Conservation (phyloP, 92 coral and sea anemone genomes). For the Virgularia gustaviana region DNA sequence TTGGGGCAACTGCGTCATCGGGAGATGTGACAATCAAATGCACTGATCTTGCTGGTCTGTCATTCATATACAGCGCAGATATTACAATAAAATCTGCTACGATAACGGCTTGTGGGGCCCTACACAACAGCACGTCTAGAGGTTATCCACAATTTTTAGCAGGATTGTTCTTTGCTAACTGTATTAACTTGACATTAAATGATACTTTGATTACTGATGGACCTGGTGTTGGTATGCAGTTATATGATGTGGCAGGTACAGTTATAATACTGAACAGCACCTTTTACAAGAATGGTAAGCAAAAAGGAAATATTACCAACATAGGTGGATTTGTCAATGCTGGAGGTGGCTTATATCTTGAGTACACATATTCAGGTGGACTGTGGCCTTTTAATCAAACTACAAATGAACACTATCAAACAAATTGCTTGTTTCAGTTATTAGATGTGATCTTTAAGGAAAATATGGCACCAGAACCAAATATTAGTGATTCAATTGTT, state of each 20-base stretch:
- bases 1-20: constrained; percentile 41
- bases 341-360: constrained; percentile 77
- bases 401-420: constrained; percentile 52
- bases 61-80: constrained; percentile 55
- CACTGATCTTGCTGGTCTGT: constrained; percentile 47
- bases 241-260: constrained; percentile 54
- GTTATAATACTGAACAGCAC: constrained; percentile 49
- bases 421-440: constrained; percentile 38
- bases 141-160: constrained; percentile 50
- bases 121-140: constrained; percentile 60
- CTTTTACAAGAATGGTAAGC: constrained; percentile 44
- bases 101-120: constrained; percentile 67
- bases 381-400: constrained; percentile 51
- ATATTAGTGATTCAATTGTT: constrained; percentile 3
- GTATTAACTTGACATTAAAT: constrained; percentile 54
- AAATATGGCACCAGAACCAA: constrained; percentile 56
- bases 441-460: constrained; percentile 45
- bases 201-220: constrained; percentile 45
- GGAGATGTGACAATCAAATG: constrained; percentile 52
- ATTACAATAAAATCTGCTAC: constrained; percentile 45
- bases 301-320: background rate
- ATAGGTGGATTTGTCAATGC: constrained; percentile 20
- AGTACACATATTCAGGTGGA: constrained; percentile 61
- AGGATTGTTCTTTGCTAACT: constrained; percentile 72
- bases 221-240: constrained; percentile 65